These are phyloP conservation scores for Macropus fuliginosus DNA, from an alignment of 2,797 vertebrate species.

Conservation along the genomic window DNA sequence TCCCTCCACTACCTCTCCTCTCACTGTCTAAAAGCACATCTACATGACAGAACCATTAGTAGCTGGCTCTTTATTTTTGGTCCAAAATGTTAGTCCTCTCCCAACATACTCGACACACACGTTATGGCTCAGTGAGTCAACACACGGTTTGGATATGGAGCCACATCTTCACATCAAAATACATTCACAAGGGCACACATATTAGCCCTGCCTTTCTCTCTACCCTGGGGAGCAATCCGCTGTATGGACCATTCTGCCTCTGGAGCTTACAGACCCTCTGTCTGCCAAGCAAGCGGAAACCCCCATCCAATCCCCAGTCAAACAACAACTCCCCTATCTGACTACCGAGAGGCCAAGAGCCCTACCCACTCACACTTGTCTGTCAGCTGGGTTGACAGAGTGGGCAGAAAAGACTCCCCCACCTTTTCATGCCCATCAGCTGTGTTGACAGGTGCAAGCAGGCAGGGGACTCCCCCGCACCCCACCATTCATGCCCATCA, in stretches of 20 bases:
- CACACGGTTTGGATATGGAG: background rate
- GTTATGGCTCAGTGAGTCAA: background rate
- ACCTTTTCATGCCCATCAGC: conserved; percentile 71
- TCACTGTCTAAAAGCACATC: background rate
- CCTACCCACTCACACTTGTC: conserved; percentile 57
- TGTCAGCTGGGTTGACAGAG: conserved; percentile 73
- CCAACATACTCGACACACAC: background rate
- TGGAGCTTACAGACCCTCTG: conserved; percentile 17
- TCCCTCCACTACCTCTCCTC: background rate
- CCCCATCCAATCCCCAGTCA: conserved; percentile 15
- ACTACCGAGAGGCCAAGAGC: conserved; percentile 69
- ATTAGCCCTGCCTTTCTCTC: conserved; percentile 44
- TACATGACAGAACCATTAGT: too few relatives aligned
- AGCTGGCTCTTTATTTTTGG: background rate
- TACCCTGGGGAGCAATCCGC: background rate
- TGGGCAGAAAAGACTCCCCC: conserved; percentile 45
- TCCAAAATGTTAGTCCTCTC: background rate
- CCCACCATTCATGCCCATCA: conserved; percentile 77
- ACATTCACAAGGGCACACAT: background rate
- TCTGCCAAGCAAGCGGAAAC: conserved; percentile 74
- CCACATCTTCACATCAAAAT: background rate
- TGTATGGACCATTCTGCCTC: conserved; percentile 38
- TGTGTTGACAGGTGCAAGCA: conserved; percentile 76
- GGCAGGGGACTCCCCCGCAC: conserved; percentile 59
- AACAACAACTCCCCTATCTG: conserved; percentile 30